These are phyloP conservation scores for Mormyrus hasselquistii DNA, from an alignment of 2,797 vertebrate species.

Conservation along the genomic window DNA sequence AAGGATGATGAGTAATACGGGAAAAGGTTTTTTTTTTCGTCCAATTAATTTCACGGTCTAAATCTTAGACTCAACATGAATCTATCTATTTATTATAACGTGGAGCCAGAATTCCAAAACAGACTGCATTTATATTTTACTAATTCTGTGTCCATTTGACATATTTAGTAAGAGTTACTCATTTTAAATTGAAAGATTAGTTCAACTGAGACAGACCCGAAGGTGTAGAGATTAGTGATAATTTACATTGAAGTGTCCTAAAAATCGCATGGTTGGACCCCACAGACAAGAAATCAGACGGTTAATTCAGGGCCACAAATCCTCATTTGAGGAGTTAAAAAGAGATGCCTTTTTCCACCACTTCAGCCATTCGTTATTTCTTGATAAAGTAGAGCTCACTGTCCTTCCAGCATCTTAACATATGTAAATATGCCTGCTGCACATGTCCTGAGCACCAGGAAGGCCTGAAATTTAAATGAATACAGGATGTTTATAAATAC, in stretches of 20 bases:
- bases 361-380: slow-evolving; percentile 49
- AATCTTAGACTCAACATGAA: background rate
- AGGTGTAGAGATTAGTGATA: background rate
- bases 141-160: background rate
- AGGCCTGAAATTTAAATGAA: slow-evolving; percentile 66
- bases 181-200: background rate
- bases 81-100: background rate
- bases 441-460: slow-evolving; percentile 40
- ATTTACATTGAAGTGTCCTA: background rate
- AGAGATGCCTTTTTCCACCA: background rate
- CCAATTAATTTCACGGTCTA: background rate
- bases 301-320: background rate
- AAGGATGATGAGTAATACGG: background rate
- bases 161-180: background rate
- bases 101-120: background rate
- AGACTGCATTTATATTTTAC: background rate
- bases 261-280: background rate
- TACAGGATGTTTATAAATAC: slow-evolving; percentile 75
- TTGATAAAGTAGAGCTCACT: slow-evolving; percentile 63
- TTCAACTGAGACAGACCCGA: background rate
- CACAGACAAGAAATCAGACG: background rate
- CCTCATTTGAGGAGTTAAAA: background rate
- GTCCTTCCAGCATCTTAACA: slow-evolving; percentile 68
- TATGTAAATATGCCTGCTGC: slow-evolving; percentile 65
- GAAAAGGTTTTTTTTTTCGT: background rate